These are phyloP conservation scores for Neolamprologus falcicula DNA, from an alignment of 2,113 vertebrate genomes.

Conservation along the genomic window DNA sequence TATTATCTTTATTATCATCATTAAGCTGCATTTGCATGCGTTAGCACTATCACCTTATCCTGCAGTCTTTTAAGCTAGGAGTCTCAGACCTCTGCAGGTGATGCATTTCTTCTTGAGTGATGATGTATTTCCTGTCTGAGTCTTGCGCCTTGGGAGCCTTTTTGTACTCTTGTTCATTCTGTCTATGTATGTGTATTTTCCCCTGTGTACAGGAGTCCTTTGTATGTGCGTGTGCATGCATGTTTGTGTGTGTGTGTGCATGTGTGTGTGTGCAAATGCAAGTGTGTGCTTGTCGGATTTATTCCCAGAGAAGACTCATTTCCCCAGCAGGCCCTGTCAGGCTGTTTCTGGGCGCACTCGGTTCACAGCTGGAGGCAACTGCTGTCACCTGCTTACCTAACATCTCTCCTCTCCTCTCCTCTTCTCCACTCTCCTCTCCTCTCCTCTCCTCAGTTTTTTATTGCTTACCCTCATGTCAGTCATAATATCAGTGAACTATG, in stretches of 20 bases:
- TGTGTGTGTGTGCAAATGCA: neutral
- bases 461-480: slow-evolving; percentile 5
- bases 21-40: neutral
- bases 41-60: neutral
- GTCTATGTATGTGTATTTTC: slow-evolving; percentile 5
- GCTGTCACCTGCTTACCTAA: slow-evolving; percentile 63
- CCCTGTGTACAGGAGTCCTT: neutral
- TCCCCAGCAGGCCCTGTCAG: slow-evolving; percentile 65
- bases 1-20: neutral
- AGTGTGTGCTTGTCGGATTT: slow-evolving; percentile 21
- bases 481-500: neutral
- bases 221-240: neutral
- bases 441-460: neutral
- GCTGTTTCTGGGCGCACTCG: slow-evolving; percentile 56
- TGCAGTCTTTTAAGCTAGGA: neutral
- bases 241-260: neutral
- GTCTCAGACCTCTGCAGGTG: slow-evolving; percentile 26
- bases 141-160: slow-evolving; percentile 40
- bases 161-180: slow-evolving; percentile 37
- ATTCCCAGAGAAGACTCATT: slow-evolving; percentile 59
- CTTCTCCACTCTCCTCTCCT: neutral
- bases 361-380: slow-evolving; percentile 62
- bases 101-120: slow-evolving; percentile 31
- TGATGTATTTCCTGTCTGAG: slow-evolving; percentile 48
- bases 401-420: slow-evolving; percentile 9